These are phyloP conservation scores for Ameiurus melas DNA, from an alignment of 2,113 vertebrate species.

Conservation along the genomic window DNA sequence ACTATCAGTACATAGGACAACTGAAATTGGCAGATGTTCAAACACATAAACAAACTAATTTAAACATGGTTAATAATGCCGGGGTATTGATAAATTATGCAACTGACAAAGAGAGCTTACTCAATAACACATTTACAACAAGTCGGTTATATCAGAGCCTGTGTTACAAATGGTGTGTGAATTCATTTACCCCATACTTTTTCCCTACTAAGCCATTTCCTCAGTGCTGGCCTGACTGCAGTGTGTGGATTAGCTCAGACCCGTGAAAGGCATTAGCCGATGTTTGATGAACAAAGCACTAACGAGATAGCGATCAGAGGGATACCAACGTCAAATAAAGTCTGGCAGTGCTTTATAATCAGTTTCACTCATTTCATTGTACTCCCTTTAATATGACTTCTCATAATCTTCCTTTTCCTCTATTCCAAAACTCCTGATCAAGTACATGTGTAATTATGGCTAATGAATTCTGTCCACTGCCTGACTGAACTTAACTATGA, in stretches of 20 bases:
- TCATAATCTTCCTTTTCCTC: conserved; percentile 60
- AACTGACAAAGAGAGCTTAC: conserved; percentile 13
- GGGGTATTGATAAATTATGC: background rate
- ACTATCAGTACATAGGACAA: background rate
- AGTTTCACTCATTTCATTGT: conserved; percentile 64
- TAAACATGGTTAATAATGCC: conserved; percentile 35
- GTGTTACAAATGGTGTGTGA: conserved; percentile 11
- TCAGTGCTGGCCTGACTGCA: conserved; percentile 48
- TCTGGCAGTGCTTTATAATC: conserved; percentile 74
- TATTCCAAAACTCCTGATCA: conserved; percentile 69
- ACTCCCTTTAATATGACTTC: conserved; percentile 75
- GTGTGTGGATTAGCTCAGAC: conserved; percentile 63
- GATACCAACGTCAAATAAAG: conserved; percentile 68
- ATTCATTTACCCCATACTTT: conserved; percentile 35
- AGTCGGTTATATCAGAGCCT: conserved; percentile 24
- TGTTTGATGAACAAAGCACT: conserved; percentile 71
- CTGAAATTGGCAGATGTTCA: background rate
- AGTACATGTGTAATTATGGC: conserved; percentile 75
- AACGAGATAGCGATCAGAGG: conserved; percentile 73
- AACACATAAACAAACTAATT: background rate
- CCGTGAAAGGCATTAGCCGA: conserved; percentile 65
- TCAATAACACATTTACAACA: conserved; percentile 33
- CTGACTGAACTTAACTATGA: conserved; percentile 74
- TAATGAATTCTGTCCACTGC: conserved; percentile 75
- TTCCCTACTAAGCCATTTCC: conserved; percentile 52